A percentile compares a stretch with the other conserved stretches of the same genome.
phyloP scores from a whole-genome alignment of 2,888 invertebrate species.

The Scaptomyza tumidula region DNA sequence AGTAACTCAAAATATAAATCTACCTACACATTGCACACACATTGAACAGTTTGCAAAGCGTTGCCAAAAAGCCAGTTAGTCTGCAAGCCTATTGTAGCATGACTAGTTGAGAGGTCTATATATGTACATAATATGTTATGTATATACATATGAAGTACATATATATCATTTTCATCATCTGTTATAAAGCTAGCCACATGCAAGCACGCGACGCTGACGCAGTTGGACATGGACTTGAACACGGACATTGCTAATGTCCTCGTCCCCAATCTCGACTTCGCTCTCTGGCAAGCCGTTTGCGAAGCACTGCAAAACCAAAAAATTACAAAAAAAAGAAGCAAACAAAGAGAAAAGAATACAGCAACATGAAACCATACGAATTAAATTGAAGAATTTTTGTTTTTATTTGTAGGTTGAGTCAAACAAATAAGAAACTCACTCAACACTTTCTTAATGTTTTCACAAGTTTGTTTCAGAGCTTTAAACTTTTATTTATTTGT shows the following conservation, averaged over 20 bases:
- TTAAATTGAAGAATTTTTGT: background rate
- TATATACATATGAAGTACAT: background rate
- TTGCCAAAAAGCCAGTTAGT: slow-evolving; percentile 29
- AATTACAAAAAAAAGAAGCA: slow-evolving; percentile 9
- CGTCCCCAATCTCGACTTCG: slow-evolving; percentile 45
- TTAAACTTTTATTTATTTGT: no score
- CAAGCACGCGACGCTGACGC: slow-evolving; percentile 62
- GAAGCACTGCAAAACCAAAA: slow-evolving; percentile 72
- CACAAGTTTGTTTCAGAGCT: no score
- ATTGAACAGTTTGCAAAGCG: slow-evolving; percentile 55
- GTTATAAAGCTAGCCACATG: slow-evolving; percentile 68
- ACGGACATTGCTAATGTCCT: slow-evolving; percentile 56
- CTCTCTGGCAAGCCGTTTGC: slow-evolving; percentile 66
- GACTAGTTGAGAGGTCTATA: slow-evolving; percentile 6
- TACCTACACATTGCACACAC: slow-evolving; percentile 53
- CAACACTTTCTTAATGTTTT: background rate
- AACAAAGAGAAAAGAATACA: slow-evolving; percentile 15
- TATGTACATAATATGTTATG: background rate
- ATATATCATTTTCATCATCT: slow-evolving; percentile 23
- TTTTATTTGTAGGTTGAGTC: background rate
- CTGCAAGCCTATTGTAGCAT: slow-evolving; percentile 6
- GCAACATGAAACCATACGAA: slow-evolving; percentile 1
- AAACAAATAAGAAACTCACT: background rate
- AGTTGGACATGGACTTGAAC: slow-evolving; percentile 44
- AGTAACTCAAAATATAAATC: slow-evolving; percentile 46